phyloP scores from a whole-genome alignment of 2,888 invertebrate genomes.

The Drosophila pegasa region DNA sequence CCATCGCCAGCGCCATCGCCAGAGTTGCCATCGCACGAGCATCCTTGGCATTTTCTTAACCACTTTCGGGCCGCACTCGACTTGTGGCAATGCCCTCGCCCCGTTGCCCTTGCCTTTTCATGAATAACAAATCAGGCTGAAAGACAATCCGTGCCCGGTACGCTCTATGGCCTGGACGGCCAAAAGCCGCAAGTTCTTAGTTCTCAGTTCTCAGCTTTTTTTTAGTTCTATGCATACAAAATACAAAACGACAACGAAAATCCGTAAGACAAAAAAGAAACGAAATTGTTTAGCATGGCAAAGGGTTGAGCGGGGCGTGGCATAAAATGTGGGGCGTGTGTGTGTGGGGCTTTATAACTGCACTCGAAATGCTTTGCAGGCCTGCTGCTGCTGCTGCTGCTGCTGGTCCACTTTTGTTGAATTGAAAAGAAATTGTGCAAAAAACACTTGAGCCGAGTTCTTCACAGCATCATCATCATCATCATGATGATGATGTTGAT shows the following conservation, averaged over 20 bases:
- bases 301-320: conserved; percentile 20
- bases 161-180: conserved; percentile 51
- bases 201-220: conserved; percentile 9
- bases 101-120: conserved; percentile 54
- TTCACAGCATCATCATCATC: conserved; percentile 16
- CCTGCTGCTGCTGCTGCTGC: too few species aligned
- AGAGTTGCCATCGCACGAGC: conserved; percentile 61
- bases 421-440: conserved; percentile 79
- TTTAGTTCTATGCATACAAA: conserved; percentile 68
- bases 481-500: neutral
- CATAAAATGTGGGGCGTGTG: conserved; percentile 1
- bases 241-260: conserved; percentile 68
- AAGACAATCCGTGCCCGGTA: conserved; percentile 59
- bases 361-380: conserved; percentile 54
- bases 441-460: conserved; percentile 72
- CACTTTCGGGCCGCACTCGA: conserved; percentile 60
- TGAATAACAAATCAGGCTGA: conserved; percentile 79
- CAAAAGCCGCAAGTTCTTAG: conserved; percentile 72
- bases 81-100: conserved; percentile 28
- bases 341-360: conserved; percentile 21
- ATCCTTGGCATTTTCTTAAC: conserved; percentile 72
- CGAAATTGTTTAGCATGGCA: conserved; percentile 60
- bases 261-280: conserved; percentile 65
- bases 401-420: conserved; percentile 77
- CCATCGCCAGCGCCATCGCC: neutral